Percentiles rank a stretch among this genome's conserved stretches.
Evolutionary conservation across 2,797 vertebrate genomes (phyloP).

Genomic region (Oophaga sylvatica): DNA sequence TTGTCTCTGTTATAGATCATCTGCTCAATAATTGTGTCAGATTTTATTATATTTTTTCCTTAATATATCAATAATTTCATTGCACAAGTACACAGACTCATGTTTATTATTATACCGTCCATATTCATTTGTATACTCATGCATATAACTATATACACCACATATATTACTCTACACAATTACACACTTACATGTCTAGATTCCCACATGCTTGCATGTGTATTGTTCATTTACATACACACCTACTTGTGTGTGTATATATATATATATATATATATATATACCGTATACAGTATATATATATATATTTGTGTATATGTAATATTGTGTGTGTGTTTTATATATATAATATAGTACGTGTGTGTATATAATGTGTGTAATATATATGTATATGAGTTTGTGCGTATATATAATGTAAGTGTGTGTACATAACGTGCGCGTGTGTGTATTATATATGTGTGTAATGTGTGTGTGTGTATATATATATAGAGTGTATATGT

Average conservation of each 20-base stretch:
- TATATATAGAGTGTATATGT: not conserved
- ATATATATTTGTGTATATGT: too few relatives aligned
- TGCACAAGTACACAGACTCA: not conserved
- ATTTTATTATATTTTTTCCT: not conserved
- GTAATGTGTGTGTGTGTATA: not conserved
- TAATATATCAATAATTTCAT: not conserved
- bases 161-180: not conserved
- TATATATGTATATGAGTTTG: too few relatives aligned
- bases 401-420: not conserved
- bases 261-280: not conserved
- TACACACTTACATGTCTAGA: not conserved
- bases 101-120: not conserved
- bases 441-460: too few relatives aligned
- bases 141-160: not conserved
- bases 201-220: not conserved
- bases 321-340: too few relatives aligned
- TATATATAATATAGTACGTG: too few relatives aligned
- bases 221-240: too few relatives aligned
- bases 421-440: too few relatives aligned
- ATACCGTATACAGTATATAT: too few relatives aligned
- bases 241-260: too few relatives aligned
- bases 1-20: not conserved
- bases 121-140: not conserved
- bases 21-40: not conserved
- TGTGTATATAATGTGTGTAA: too few relatives aligned